Evolutionary conservation across 1,140 invertebrate genomes (phyloP), one percentile per base, ranked within the genome.

Genomic region (Drosophila gunungcola): DNA sequence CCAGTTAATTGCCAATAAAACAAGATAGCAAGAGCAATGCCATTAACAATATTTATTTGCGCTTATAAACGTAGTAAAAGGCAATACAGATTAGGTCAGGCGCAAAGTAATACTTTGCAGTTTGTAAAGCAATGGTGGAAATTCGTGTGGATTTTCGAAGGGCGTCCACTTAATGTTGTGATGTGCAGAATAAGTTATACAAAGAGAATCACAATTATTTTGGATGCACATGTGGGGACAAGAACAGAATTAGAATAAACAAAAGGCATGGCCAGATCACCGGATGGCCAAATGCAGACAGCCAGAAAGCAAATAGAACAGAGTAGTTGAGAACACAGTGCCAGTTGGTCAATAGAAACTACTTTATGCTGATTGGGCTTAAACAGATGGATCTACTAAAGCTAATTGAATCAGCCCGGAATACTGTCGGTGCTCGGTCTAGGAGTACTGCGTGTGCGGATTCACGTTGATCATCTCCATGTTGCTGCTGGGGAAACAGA

Each of bases 381-480:
- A 72, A 48, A 70, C 52, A 72, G 43, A 72, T 57, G 52, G 29
- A 38, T 69, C 65, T 70, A 72, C 68, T 72, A 72, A 57, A 57
- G 65, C 68, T 72, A 72, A 21, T 51, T 70, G 43, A 49, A 32
- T 61, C 67, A 57, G 72, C 60, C 67, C 57, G 64, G 38, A 48
- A 48, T 70, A 46, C 27, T 45, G 27, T 32, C 34, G 29, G 29
- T 29, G 51, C 52, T 25, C n/a, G 32, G 55, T 54, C 92, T 94
- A 94, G 69, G 94, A 94, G 89, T 96, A 96, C 12, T 95, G 94
- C 32, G 96, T 96, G 57, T 95, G 94, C 34, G 95, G 95, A 90
- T 95, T 96, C 12, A 97, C 96, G 92, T 96, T 96, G 72, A 96
- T 96, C 95, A 96, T 96, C 92, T 96, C 96, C 73, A 95, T 95